Evolutionary conservation across 2,113 vertebrate genomes (phyloP), one percentile per base, ranked within the genome.

Genomic region (Tachycineta bicolor): DNA sequence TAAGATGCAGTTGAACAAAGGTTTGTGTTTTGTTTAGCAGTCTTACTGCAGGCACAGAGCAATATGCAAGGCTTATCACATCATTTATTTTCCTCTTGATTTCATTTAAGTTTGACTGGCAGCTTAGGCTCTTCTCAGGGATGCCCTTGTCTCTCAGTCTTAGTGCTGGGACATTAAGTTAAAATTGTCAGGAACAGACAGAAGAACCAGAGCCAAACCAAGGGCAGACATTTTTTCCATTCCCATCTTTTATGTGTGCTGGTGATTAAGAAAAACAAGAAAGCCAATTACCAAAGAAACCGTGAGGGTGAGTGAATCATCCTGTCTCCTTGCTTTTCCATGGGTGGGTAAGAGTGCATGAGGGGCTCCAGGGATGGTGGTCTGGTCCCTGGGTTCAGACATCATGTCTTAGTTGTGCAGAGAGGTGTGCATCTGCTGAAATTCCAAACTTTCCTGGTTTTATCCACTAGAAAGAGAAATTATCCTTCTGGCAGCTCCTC

Each of bases 21-120:
- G 58, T 79, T 76, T 4, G 23, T 69, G 50, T 74, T 92, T 76
- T 69, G 33, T 67, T 89, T 44, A 77, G 62, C 68, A 33, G 3
- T 70, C 44, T 73, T 23, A 12, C 8, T 28, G 52, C 56, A 78
- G 65, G 55, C 46, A n/a, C 15, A 41, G 49, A 67, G 49, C 59
- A 73, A 24, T 22, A 16, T 0, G 0, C 20, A 12, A 79, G 19
- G 59, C 63, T 76, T 47, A 74, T 49, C 34, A 9, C 0, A 1
- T 24, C 4, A 12, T 11, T 80, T 62, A 9, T 76, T 76, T 89
- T 70, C 55, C 83, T 77, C 76, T 41, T 11, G n/a, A 93, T 41
- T 70, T 82, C 19, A 63, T 65, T 63, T 6, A 55, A 83, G 60
- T 34, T 65, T 83, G 70, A 29, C 50, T 64, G 73, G 22, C 50